Percentiles rank a stretch among this genome's conserved stretches.
Conservation (phyloP, 1,140 invertebrate genomes). For the Dreissena polymorpha region DNA sequence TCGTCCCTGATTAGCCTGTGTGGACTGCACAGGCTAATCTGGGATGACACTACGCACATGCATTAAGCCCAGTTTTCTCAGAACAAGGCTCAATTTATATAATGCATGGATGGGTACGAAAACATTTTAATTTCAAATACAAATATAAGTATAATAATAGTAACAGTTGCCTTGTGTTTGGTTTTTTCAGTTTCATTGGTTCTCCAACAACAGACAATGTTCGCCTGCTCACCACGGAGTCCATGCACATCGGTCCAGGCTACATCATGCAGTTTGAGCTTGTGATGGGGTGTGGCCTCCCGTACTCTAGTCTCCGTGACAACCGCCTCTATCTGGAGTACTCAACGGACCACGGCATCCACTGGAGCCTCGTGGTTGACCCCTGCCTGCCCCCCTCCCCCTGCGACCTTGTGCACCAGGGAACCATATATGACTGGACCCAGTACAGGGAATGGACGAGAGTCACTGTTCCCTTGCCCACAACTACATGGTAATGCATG, state of each 20-base stretch:
- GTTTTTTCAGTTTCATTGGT: conserved; percentile 67
- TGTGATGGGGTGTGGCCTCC: conserved; percentile 78
- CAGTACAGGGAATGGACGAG: conserved; percentile 79
- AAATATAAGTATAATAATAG: no score
- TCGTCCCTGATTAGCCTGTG: no score
- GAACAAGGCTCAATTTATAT: no score
- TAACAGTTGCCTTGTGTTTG: no score
- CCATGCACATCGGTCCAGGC: conserved; percentile 79
- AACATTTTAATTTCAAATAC: no score
- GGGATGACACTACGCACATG: no score
- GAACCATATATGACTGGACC: conserved; percentile 79
- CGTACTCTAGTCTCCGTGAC: conserved; percentile 66
- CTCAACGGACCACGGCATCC: conserved; percentile 80
- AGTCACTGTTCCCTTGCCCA: conserved; percentile 77
- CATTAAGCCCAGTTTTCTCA: no score
- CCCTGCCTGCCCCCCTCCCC: conserved; percentile 77
- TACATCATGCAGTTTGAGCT: conserved; percentile 81
- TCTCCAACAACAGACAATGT: conserved; percentile 63
- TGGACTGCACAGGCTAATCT: no score
- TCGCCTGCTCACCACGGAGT: conserved; percentile 76
- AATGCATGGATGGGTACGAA: no score
- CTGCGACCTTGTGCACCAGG: conserved; percentile 75
- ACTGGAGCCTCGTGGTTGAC: conserved; percentile 77
- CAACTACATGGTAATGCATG: conserved; percentile 77
- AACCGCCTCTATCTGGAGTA: conserved; percentile 79